A percentile compares a stretch with the other conserved stretches of the same genome.
Evolutionary conservation across 1,140 invertebrate genomes (phyloP).

Genomic region (Medauroidea extradentata): DNA sequence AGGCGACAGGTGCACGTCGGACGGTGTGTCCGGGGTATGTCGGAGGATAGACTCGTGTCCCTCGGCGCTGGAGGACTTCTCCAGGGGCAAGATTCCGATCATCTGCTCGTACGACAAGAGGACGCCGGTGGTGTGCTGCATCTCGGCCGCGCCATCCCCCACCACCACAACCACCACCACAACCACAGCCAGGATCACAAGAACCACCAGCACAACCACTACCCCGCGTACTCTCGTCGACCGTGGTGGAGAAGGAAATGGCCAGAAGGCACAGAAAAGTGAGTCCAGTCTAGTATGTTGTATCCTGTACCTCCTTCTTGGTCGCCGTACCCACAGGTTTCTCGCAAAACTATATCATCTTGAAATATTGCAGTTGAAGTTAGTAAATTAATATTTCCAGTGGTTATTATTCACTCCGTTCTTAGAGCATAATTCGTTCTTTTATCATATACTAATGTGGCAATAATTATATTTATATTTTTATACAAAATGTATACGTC

Average conservation of each 20-base stretch:
- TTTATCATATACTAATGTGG: too few relatives aligned
- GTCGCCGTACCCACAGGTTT: too few relatives aligned
- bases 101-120: slow-evolving; percentile 5
- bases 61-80: background rate
- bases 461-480: too few relatives aligned
- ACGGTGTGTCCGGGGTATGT: background rate
- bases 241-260: background rate
- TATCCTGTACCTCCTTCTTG: too few relatives aligned
- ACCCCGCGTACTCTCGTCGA: background rate
- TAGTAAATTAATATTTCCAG: too few relatives aligned
- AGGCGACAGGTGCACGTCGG: background rate
- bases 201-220: background rate
- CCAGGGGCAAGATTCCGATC: background rate
- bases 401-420: too few relatives aligned
- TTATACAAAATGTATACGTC: too few relatives aligned
- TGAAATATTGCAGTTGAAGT: too few relatives aligned
- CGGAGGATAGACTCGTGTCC: background rate
- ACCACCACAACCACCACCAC: background rate
- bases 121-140: slow-evolving; percentile 11
- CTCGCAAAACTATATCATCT: too few relatives aligned
- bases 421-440: too few relatives aligned
- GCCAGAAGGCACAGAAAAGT: background rate
- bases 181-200: background rate
- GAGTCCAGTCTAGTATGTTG: too few relatives aligned
- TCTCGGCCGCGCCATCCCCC: background rate